Evolutionary conservation across 1,140 invertebrate genomes (phyloP).

Genomic region (Leptinotarsa defecta): DNA sequence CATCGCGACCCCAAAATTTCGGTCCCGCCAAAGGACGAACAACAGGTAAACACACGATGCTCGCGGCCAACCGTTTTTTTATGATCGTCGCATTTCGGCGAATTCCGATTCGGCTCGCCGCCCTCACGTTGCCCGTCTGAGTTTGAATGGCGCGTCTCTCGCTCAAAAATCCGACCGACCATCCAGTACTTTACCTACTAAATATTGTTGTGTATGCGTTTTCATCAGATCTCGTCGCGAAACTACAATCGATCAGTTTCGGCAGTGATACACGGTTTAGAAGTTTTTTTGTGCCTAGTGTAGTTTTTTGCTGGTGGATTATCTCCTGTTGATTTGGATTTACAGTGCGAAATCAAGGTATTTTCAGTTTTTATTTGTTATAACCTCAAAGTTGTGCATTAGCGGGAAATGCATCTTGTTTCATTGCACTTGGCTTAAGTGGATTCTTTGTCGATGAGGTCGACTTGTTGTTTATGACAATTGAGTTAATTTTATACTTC

Average conservation of each 20-base stretch:
- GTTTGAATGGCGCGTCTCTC: constrained; percentile 35
- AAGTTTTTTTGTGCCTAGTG: constrained; percentile 21
- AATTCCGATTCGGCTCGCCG: constrained; percentile 34
- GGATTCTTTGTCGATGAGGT: not conserved
- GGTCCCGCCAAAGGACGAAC: constrained; percentile 3
- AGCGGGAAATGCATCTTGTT: not conserved
- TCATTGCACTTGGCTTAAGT: not conserved
- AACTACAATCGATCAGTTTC: not conserved
- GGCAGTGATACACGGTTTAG: not conserved
- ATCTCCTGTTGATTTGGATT: not conserved
- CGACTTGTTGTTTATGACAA: not conserved
- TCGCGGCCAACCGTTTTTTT: constrained; percentile 26
- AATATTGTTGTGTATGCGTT: not conserved
- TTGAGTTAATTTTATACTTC: not conserved
- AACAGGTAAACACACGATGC: constrained; percentile 21
- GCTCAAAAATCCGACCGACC: constrained; percentile 6
- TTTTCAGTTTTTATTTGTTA: not conserved
- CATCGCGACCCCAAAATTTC: constrained; percentile 8
- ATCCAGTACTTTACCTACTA: constrained; percentile 20
- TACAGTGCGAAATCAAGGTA: constrained; percentile 10
- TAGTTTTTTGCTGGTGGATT: not conserved
- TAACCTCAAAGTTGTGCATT: not conserved
- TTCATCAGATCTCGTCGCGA: not conserved
- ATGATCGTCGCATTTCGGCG: constrained; percentile 34
- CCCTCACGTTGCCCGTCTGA: constrained; percentile 26